phyloP scores from a whole-genome alignment of 2,797 vertebrate genomes.

The Gymnothorax javanicus region DNA sequence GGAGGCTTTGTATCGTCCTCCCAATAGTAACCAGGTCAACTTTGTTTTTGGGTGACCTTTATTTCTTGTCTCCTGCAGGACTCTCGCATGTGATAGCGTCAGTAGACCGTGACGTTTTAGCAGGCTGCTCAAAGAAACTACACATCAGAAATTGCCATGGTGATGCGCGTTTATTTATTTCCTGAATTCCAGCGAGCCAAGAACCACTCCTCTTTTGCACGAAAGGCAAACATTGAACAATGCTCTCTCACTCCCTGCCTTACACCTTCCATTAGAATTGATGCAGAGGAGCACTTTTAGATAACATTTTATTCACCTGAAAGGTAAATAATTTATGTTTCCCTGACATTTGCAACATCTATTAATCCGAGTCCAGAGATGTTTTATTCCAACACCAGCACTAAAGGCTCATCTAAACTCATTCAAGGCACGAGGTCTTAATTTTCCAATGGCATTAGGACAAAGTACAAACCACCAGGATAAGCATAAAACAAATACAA shows the following conservation, averaged over 20 bases:
- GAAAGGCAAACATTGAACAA: slow-evolving; percentile 21
- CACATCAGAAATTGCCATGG: slow-evolving; percentile 56
- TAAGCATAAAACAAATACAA: not conserved
- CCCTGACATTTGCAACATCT: not conserved
- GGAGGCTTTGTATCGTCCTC: too few relatives aligned
- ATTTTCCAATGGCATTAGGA: not conserved
- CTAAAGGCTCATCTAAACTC: not conserved
- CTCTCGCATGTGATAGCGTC: not conserved
- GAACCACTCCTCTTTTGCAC: slow-evolving; percentile 55
- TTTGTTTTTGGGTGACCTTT: too few relatives aligned
- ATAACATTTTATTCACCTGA: too few relatives aligned
- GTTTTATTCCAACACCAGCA: not conserved
- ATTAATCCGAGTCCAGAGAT: not conserved
- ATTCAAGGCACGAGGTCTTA: not conserved
- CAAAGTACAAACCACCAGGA: not conserved
- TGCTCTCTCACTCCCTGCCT: slow-evolving; percentile 4
- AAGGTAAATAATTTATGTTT: not conserved
- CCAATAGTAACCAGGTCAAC: too few relatives aligned
- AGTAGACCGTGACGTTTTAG: slow-evolving; percentile 35
- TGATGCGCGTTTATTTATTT: slow-evolving; percentile 53
- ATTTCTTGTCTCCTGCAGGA: too few relatives aligned
- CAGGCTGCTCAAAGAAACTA: slow-evolving; percentile 48
- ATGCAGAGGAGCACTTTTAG: not conserved
- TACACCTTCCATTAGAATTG: not conserved
- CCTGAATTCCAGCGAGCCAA: slow-evolving; percentile 59